Base-by-base conservation (phyloP, 2,888 invertebrate species). In the Epinotia nisella region DNA sequence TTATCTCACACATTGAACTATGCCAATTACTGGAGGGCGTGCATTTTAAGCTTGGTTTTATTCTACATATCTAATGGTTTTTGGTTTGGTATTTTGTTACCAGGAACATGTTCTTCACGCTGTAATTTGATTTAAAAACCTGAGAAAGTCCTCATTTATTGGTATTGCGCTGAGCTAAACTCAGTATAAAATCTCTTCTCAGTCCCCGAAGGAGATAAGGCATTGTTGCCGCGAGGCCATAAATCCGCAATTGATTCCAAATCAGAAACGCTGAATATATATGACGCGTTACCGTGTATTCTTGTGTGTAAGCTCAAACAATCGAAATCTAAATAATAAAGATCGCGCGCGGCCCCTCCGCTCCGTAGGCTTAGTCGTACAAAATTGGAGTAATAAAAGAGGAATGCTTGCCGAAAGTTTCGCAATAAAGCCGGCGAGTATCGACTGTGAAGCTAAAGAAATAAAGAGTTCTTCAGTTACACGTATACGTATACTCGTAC, bases 361-460 rank as follows among this genome's bases (percentile, higher is more conserved):
- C 84, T 83, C 89, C 87, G 90, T 91, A 89, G 92, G 92, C 92
- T 92, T 91, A 91, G 87, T 86, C 88, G 89, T 87, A 91, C 92
- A 91, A 92, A 93, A 93, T 93, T 93, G 92, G 90, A 87, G 93
- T 92, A 93, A 93, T 93, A 93, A 93, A 93, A 92, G 92, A 90
- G 93, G 88, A 93, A 93, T 92, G 93, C 91, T 88, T 86, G 89
- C 87, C 87, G 86, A 93, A 93, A 93, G 90, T 93, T 93, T 93
- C 83, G 92, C 91, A 93, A 93, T 93, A 93, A 93, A 92, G 87
- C 87, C 89, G 88, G 90, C 90, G 89, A 90, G 91, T 92, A 93
- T 93, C 92, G 93, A 93, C 92, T 93, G 92, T 89, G 92, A 91
- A 92, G 92, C 88, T 89, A 91, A 91, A 92, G 92, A 88, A 92